These are phyloP conservation scores for Eulithis prunata DNA, from an alignment of 2,888 invertebrate genomes.

Conservation along the genomic window DNA sequence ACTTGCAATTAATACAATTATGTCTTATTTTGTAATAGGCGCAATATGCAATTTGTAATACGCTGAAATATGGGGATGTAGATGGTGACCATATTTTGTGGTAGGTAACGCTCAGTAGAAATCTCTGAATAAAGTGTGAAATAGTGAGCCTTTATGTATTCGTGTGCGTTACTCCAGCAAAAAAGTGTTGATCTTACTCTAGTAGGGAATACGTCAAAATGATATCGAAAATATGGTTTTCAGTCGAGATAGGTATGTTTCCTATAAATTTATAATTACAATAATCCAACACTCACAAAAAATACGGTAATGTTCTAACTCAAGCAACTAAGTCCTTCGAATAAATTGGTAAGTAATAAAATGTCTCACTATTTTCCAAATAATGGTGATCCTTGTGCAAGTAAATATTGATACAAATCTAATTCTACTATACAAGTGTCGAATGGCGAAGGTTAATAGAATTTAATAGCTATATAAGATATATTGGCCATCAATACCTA, in stretches of 20 bases:
- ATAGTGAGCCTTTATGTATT: too few relatives aligned
- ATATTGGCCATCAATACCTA: slow-evolving; percentile 48
- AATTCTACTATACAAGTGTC: slow-evolving; percentile 27
- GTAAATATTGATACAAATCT: slow-evolving; percentile 36
- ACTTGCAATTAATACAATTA: slow-evolving; percentile 39
- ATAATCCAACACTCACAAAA: too few relatives aligned
- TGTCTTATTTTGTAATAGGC: slow-evolving; percentile 35
- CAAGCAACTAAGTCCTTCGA: too few relatives aligned
- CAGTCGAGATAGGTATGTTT: too few relatives aligned
- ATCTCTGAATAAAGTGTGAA: too few relatives aligned
- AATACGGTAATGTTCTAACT: too few relatives aligned
- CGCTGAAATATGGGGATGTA: slow-evolving; percentile 26
- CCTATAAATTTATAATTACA: too few relatives aligned
- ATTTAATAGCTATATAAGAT: slow-evolving; percentile 52
- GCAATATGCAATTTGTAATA: background rate
- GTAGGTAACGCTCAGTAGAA: background rate
- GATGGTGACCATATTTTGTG: slow-evolving; percentile 21
- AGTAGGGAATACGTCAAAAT: too few relatives aligned
- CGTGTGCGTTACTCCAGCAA: too few relatives aligned
- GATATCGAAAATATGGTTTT: too few relatives aligned
- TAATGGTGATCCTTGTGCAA: slow-evolving; percentile 24
- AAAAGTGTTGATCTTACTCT: too few relatives aligned
- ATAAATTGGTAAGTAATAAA: too few relatives aligned
- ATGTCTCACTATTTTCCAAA: background rate
- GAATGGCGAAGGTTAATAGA: slow-evolving; percentile 49